phyloP scores from a whole-genome alignment of 2,797 vertebrate species.

The Melanotaenia boesemani region DNA sequence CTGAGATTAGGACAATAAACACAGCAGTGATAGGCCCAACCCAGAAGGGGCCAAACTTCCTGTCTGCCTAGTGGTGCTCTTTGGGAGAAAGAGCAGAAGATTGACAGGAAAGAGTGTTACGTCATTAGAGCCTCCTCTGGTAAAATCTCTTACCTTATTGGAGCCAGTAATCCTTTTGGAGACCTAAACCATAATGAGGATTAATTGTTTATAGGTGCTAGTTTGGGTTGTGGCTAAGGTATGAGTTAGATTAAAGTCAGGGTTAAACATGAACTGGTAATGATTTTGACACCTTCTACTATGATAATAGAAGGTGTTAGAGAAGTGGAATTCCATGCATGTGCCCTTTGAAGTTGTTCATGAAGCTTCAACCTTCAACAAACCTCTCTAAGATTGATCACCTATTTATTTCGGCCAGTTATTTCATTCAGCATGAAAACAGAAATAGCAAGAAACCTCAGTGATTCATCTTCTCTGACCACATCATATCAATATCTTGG shows the following conservation, averaged over 20 bases:
- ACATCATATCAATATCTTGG: background rate
- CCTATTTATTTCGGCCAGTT: background rate
- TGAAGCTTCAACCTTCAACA: background rate
- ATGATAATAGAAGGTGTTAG: no score
- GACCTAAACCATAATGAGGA: no score
- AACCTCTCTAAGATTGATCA: background rate
- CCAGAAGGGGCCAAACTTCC: constrained; percentile 71
- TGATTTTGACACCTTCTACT: no score
- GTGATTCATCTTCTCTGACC: background rate
- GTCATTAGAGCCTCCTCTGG: background rate
- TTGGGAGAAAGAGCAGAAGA: constrained; percentile 62
- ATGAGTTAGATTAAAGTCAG: no score
- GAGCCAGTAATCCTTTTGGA: no score
- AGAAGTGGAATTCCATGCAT: no score
- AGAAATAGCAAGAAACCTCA: background rate
- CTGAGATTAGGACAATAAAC: constrained; percentile 83
- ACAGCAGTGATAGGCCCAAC: constrained; percentile 59
- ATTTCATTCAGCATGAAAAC: background rate
- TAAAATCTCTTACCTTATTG: no score
- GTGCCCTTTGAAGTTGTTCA: no score
- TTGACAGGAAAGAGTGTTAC: constrained; percentile 48
- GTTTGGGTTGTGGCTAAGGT: no score
- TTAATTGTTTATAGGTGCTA: no score
- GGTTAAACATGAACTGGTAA: no score
- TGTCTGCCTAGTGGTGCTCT: constrained; percentile 54